These are phyloP conservation scores for Calcarius lapponicus DNA, from an alignment of 2,797 vertebrate species.

Conservation along the genomic window DNA sequence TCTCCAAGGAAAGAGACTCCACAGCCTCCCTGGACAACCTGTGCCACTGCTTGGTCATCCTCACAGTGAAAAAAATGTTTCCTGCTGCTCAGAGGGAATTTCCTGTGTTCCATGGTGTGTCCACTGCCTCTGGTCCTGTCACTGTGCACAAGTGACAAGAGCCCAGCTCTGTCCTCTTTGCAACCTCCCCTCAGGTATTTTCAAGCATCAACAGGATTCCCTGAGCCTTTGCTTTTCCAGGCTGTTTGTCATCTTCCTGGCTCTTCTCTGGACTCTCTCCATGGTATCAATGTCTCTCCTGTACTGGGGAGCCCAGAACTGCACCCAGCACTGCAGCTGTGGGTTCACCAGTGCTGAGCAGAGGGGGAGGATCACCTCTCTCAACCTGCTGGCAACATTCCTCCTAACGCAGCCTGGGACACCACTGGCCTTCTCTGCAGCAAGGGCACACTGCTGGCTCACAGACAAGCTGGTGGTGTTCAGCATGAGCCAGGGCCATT, in stretches of 20 bases:
- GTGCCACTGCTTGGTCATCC: background rate
- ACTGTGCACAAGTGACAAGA: background rate
- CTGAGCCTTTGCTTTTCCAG: background rate
- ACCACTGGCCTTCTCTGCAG: background rate
- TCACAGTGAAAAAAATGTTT: background rate
- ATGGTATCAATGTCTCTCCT: background rate
- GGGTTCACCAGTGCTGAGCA: background rate
- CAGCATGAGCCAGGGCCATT: background rate
- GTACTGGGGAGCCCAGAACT: background rate
- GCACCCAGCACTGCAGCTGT: background rate
- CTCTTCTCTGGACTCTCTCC: background rate
- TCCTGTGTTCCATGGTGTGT: background rate
- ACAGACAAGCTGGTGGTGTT: accelerated
- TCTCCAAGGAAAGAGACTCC: background rate
- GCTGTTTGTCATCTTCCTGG: background rate
- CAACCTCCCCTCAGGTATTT: background rate
- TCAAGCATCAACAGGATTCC: background rate
- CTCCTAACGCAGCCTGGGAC: background rate
- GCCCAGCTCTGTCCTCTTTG: accelerated
- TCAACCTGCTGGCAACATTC: accelerated
- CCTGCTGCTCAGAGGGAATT: background rate
- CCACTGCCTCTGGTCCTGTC: background rate
- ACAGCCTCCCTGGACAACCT: too few relatives aligned
- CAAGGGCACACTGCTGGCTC: background rate
- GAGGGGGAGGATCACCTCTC: background rate